Percentiles rank a stretch among this genome's conserved stretches.
These are phyloP conservation scores for Drosophila anomalata DNA, from an alignment of 2,888 invertebrate species.

Conservation along the genomic window DNA sequence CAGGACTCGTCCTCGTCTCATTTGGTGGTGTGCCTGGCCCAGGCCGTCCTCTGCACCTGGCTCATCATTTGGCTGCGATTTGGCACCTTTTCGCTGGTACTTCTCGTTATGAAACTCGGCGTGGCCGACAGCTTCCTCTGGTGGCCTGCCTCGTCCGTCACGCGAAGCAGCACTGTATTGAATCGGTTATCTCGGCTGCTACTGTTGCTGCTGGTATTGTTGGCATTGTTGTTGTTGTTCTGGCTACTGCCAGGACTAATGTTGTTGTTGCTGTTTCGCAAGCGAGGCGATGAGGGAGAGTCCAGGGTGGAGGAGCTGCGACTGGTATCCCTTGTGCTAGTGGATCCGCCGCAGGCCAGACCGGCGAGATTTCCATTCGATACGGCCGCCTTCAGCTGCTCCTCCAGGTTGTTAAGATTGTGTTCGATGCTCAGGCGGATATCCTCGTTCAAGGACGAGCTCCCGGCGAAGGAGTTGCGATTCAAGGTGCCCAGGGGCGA, in stretches of 20 bases:
- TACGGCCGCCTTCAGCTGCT: conserved; percentile 85
- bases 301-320: conserved; percentile 78
- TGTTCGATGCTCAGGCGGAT: conserved; percentile 82
- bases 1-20: conserved; percentile 74
- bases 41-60: conserved; percentile 91
- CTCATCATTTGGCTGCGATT: conserved; percentile 94
- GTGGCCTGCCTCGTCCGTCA: conserved; percentile 85
- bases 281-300: conserved; percentile 72
- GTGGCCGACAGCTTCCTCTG: conserved; percentile 85
- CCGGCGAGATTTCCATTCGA: conserved; percentile 83
- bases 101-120: conserved; percentile 88
- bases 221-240: conserved; percentile 47
- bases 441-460: conserved; percentile 80
- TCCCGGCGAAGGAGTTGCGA: conserved; percentile 83
- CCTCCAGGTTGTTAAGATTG: conserved; percentile 84
- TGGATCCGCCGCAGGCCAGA: conserved; percentile 64
- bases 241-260: conserved; percentile 61
- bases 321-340: conserved; percentile 75
- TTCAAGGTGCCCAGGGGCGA: conserved; percentile 83
- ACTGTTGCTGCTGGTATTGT: conserved; percentile 43
- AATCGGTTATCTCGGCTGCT: conserved; percentile 70
- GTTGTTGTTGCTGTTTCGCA: conserved; percentile 67
- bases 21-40: conserved; percentile 95
- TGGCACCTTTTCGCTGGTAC: conserved; percentile 94
- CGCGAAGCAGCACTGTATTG: conserved; percentile 85